Evolutionary conservation across 2,797 vertebrate genomes (phyloP).

Genomic region (Muscicapa comitata): DNA sequence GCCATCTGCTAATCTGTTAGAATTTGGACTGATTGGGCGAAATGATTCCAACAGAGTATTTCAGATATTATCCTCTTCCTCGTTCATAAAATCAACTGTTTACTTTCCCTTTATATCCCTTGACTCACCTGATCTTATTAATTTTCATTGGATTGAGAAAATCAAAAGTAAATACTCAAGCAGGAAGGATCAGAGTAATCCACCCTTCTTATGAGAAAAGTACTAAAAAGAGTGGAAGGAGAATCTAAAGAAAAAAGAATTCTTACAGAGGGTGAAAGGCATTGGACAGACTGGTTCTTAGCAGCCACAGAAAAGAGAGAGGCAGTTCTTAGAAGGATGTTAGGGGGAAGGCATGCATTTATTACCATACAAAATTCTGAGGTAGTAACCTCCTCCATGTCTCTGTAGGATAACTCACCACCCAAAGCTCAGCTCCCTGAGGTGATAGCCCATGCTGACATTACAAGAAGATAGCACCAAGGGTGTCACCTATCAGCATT

Average conservation of each 20-base stretch:
- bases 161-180: neutral
- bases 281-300: neutral
- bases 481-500: neutral
- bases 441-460: neutral
- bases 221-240: neutral
- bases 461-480: neutral
- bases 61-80: neutral
- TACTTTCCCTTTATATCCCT: neutral
- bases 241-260: neutral
- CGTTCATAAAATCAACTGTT: neutral
- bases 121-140: neutral
- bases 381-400: neutral
- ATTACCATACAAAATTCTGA: neutral
- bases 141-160: conserved; percentile 15
- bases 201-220: neutral
- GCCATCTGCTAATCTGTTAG: neutral
- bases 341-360: neutral
- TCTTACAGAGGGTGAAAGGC: neutral
- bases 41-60: neutral
- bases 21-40: neutral
- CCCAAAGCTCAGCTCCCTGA: neutral
- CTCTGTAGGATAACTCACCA: neutral
- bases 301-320: neutral
- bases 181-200: neutral
- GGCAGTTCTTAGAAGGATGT: neutral